phyloP scores from a whole-genome alignment of 2,888 invertebrate species.

The Drymonia ruficornis region DNA sequence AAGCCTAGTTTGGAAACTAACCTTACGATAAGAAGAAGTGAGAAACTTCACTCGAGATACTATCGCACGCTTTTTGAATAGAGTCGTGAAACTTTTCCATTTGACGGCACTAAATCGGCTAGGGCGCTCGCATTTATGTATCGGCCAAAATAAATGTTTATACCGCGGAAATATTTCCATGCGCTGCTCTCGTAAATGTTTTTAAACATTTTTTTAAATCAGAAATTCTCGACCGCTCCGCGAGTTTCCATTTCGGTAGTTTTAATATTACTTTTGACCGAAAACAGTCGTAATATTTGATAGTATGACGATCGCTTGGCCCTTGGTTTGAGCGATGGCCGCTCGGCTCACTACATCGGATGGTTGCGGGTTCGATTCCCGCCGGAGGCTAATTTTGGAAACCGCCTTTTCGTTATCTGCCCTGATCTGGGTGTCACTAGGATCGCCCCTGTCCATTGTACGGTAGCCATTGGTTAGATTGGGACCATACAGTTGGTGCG shows the following conservation, averaged over 20 bases:
- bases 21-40: no score
- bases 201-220: conserved; percentile 8
- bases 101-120: conserved; percentile 62
- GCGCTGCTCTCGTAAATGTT: conserved; percentile 11
- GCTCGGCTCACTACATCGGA: no score
- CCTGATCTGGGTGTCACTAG: no score
- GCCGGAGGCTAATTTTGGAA: no score
- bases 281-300: conserved; percentile 5
- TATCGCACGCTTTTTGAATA: conserved; percentile 40
- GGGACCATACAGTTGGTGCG: no score
- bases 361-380: no score
- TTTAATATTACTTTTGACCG: conserved; percentile 17
- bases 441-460: no score
- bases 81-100: conserved; percentile 46
- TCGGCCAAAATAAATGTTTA: conserved; percentile 68
- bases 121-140: conserved; percentile 61
- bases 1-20: no score
- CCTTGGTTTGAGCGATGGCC: no score
- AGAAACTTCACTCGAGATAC: not conserved
- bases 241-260: conserved; percentile 27
- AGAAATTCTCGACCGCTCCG: conserved; percentile 15
- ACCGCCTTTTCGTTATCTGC: no score
- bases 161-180: conserved; percentile 34
- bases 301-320: no score
- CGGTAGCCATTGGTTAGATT: no score